A percentile compares a stretch with the other conserved stretches of the same genome.
Evolutionary conservation across 1,140 invertebrate species (phyloP).

Genomic region (Drosophila miranda): DNA sequence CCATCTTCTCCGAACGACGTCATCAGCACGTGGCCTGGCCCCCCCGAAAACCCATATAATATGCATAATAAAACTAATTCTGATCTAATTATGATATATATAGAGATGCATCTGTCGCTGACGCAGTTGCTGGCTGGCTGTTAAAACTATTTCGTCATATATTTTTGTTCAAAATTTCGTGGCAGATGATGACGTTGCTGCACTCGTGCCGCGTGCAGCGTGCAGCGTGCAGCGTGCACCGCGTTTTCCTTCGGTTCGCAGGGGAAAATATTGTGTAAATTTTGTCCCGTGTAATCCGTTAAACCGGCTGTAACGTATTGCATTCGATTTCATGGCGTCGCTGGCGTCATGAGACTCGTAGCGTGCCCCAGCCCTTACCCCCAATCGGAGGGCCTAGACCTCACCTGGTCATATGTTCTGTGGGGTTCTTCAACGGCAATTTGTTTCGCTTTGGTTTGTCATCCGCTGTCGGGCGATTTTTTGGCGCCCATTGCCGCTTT

Average conservation of each 20-base stretch:
- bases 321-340: conserved; percentile 59
- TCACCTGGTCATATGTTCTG: conserved; percentile 56
- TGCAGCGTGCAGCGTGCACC: conserved; percentile 14
- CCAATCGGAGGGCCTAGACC: neutral
- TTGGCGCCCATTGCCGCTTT: conserved; percentile 32
- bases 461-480: conserved; percentile 31
- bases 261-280: conserved; percentile 23
- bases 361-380: no score
- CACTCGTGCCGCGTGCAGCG: conserved; percentile 23
- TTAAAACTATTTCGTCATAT: conserved; percentile 19
- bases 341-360: conserved; percentile 50
- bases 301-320: conserved; percentile 55
- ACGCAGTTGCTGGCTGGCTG: conserved; percentile 47
- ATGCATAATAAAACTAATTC: conserved; percentile 17
- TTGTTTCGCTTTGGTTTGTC: conserved; percentile 49
- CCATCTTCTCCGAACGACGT: conserved; percentile 29
- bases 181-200: conserved; percentile 40
- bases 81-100: conserved; percentile 32
- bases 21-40: conserved; percentile 59
- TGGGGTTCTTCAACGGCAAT: conserved; percentile 27
- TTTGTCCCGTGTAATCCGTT: conserved; percentile 45
- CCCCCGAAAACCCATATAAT: conserved; percentile 2
- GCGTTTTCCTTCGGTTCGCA: no score
- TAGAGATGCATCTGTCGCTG: conserved; percentile 57
- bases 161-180: conserved; percentile 5